Evolutionary conservation across 2,888 invertebrate genomes (phyloP).

Genomic region (Toxonevra muliebris): DNA sequence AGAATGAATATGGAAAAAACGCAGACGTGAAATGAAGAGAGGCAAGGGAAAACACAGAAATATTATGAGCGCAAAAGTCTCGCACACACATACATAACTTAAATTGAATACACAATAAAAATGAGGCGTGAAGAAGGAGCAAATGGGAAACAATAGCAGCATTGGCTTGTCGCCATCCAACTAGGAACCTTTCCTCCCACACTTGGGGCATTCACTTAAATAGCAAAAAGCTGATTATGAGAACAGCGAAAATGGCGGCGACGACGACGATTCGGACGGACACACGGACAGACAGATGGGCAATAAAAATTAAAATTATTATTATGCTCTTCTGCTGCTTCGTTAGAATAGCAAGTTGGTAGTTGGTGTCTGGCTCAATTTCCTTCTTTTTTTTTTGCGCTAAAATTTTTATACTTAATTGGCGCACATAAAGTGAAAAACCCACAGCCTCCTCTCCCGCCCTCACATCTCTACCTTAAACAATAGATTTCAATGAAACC

Average conservation of each 20-base stretch:
- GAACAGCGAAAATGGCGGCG: conserved; percentile 7
- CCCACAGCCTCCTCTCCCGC: background rate
- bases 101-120: background rate
- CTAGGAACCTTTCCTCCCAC: too few relatives aligned
- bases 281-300: conserved; percentile 38
- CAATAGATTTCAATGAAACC: background rate
- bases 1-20: background rate
- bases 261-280: background rate
- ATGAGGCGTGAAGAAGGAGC: background rate
- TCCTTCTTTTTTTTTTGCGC: background rate
- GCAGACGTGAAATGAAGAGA: background rate
- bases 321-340: background rate
- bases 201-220: background rate
- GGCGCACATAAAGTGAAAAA: conserved; percentile 51
- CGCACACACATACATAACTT: background rate
- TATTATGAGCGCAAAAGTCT: background rate
- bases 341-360: background rate
- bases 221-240: background rate
- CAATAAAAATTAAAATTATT: conserved; percentile 59
- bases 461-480: background rate
- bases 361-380: background rate
- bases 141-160: too few relatives aligned
- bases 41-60: background rate
- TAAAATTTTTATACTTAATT: conserved; percentile 51
- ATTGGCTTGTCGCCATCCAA: too few relatives aligned